Evolutionary conservation across 2,113 vertebrate species (phyloP), one percentile per base, ranked within the genome.

Genomic region (Camelus dromedarius): DNA sequence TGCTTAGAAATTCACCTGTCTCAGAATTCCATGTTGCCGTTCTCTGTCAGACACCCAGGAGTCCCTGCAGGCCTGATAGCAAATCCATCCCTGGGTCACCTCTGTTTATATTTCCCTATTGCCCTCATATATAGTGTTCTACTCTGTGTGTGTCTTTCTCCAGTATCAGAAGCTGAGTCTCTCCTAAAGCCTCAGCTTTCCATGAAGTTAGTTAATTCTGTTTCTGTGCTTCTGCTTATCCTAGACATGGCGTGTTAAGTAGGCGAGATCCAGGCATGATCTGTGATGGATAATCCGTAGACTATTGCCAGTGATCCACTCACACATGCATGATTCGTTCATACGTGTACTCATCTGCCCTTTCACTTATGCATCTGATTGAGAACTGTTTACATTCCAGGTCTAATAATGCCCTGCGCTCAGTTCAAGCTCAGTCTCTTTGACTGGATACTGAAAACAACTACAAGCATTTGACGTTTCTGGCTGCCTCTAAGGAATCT

Each of bases 341-440:
- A 73, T 35, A 2, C 18, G 1, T 80, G 3, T 46, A 35, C 77
- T 64, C n/a, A 75, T 54, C 42, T n/a, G 62, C 38, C 79, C n/a
- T 77, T 87, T 90, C 30, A 79, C 69, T 82, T 28, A 73, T 58
- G 32, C 19, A n/a, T 75, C 15, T 48, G 72, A 91, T 15, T 60
- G 52, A 52, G 64, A 86, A 20, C 8, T 38, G 73, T 86, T 79
- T 67, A 48, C 64, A 67, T 56, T 52, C 6, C 10, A 73, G 85
- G 6, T 35, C 38, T 42, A 42, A 38, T 75, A 58, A 67, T 48
- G 52, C 14, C 16, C 81, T 6, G 9, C 76, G 32, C 30, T 19
- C 35, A 8, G 48, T 94, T 91, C n/a, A 75, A 91, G 77, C 77
- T 67, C 83, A 89, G n/a, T 64, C 38, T 89, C 19, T 75, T 94